Evolutionary conservation across 2,888 invertebrate species (phyloP).

Genomic region (Ceramica pisi): DNA sequence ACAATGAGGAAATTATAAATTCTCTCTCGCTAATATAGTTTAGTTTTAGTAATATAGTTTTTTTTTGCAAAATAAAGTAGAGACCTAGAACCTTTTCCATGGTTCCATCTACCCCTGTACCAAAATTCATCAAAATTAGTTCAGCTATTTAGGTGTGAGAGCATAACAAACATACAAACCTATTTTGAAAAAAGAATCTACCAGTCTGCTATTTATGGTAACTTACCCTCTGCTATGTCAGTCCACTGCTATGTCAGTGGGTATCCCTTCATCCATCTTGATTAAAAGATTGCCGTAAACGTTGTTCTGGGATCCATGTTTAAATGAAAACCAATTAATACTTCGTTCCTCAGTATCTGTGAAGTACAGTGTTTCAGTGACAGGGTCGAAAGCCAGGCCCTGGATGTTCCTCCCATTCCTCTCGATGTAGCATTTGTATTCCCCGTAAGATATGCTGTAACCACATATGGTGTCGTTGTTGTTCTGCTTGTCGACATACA

Average conservation of each 20-base stretch:
- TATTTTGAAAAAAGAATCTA: no score
- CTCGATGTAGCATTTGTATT: background rate
- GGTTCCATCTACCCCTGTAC: no score
- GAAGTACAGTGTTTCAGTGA: background rate
- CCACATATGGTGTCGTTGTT: background rate
- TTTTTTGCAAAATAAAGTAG: no score
- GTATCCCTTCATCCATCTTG: background rate
- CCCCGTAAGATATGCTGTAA: background rate
- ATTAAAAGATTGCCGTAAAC: background rate
- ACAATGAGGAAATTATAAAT: no score
- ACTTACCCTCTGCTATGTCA: background rate
- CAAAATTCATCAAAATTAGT: no score
- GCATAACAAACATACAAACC: no score
- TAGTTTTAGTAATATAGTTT: no score
- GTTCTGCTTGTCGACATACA: background rate
- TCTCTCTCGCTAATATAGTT: no score
- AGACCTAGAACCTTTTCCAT: no score
- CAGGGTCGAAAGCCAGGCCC: conserved; percentile 3
- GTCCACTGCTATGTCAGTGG: background rate
- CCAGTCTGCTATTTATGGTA: no score
- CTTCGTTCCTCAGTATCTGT: background rate
- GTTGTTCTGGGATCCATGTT: background rate
- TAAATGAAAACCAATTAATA: conserved; percentile 3
- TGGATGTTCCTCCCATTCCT: background rate
- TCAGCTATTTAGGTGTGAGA: no score